These are phyloP conservation scores for Hirtodrosophila histrioides DNA, from an alignment of 2,888 invertebrate genomes.

Conservation along the genomic window DNA sequence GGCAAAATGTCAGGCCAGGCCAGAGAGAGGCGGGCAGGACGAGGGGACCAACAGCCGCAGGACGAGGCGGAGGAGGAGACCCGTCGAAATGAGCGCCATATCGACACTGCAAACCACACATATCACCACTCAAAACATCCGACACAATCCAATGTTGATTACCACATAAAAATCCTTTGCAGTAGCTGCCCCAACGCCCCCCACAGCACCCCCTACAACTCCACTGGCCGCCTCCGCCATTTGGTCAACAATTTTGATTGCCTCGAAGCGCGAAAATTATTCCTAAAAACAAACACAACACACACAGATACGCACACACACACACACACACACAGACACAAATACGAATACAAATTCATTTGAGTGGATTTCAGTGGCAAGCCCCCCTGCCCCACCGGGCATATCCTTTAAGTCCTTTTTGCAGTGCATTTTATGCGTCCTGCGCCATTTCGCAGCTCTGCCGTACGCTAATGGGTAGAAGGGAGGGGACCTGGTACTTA, in stretches of 20 bases:
- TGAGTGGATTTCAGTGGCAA: conserved; percentile 68
- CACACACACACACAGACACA: conserved; percentile 9
- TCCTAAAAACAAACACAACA: conserved; percentile 68
- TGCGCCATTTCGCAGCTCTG: conserved; percentile 38
- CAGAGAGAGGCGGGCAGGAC: not conserved
- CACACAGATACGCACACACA: conserved; percentile 31
- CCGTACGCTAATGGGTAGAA: conserved; percentile 46
- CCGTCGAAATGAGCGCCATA: conserved; percentile 24
- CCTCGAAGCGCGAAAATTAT: conserved; percentile 68
- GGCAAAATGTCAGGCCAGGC: conserved; percentile 14
- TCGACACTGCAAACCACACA: conserved; percentile 61
- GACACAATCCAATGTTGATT: conserved; percentile 78
- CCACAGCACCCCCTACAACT: not conserved
- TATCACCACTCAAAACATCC: conserved; percentile 73
- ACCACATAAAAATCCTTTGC: conserved; percentile 74
- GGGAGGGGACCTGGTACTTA: conserved; percentile 11
- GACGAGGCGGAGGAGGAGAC: not conserved
- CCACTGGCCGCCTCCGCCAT: conserved; percentile 3
- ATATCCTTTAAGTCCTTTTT: conserved; percentile 56
- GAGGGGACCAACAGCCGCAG: not conserved
- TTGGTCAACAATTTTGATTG: conserved; percentile 77
- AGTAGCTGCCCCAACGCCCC: conserved; percentile 17
- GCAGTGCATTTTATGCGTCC: conserved; percentile 74
- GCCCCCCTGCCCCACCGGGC: not conserved
- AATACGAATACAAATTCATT: conserved; percentile 76